These are phyloP conservation scores for Anastrepha obliqua DNA, from an alignment of 1,140 invertebrate species.

Conservation along the genomic window DNA sequence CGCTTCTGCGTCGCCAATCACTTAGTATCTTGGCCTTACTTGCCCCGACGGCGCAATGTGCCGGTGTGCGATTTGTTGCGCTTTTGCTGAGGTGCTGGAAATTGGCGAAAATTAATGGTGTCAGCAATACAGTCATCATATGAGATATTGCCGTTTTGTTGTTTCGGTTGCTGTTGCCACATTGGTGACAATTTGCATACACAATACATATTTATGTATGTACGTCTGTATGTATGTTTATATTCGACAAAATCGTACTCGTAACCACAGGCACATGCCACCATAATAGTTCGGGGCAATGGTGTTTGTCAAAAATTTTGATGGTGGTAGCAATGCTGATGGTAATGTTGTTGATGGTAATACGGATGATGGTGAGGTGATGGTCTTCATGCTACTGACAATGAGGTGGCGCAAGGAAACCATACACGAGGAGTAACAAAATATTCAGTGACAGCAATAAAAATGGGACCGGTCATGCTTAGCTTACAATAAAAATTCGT, in stretches of 20 bases:
- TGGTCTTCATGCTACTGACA: background rate
- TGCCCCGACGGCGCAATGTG: background rate
- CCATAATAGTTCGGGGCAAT: background rate
- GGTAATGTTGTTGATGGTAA: background rate
- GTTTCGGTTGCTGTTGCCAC: background rate
- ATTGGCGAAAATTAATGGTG: slow-evolving; percentile 48
- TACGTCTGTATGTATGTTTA: background rate
- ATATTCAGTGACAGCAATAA: background rate
- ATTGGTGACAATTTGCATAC: background rate
- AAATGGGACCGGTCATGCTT: background rate
- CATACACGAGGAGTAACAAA: too few relatives aligned
- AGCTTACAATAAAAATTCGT: too few relatives aligned
- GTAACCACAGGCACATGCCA: too few relatives aligned
- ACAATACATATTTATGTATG: too few relatives aligned
- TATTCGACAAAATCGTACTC: too few relatives aligned
- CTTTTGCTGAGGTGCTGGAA: background rate
- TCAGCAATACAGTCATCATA: slow-evolving; percentile 19
- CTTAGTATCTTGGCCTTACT: background rate
- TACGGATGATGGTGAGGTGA: background rate
- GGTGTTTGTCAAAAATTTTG: background rate
- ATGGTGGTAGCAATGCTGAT: background rate
- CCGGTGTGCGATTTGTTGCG: slow-evolving; percentile 40
- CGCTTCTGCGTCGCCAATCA: background rate
- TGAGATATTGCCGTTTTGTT: background rate
- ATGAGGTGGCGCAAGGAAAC: background rate